Evolutionary conservation across 2,888 invertebrate genomes (phyloP).

Genomic region (Neoaliturus tenellus): DNA sequence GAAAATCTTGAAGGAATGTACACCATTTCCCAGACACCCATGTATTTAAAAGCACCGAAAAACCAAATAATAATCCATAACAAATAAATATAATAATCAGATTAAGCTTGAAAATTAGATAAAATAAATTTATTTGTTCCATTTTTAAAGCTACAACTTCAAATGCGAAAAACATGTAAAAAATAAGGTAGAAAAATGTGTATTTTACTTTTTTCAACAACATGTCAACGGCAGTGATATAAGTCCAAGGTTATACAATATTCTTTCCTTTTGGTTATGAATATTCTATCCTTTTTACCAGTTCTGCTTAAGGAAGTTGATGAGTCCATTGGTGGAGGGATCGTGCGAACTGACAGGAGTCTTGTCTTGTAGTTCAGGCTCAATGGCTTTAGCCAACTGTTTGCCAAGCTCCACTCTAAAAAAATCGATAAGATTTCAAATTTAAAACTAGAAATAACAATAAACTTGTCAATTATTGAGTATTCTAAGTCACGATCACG

Average conservation of each 20-base stretch:
- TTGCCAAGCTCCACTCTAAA: slow-evolving; percentile 97
- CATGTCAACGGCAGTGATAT: background rate
- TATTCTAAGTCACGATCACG: too few species aligned
- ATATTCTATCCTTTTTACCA: slow-evolving; percentile 59
- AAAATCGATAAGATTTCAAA: too few species aligned
- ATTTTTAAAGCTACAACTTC: background rate
- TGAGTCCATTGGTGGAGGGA: slow-evolving; percentile 97
- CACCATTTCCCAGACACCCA: background rate
- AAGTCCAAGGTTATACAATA: too few species aligned
- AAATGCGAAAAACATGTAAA: background rate
- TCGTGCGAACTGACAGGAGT: slow-evolving; percentile 88
- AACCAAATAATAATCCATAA: too few species aligned
- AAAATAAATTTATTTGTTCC: background rate
- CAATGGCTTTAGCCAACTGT: slow-evolving; percentile 98
- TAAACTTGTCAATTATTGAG: too few species aligned
- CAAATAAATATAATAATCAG: too few species aligned
- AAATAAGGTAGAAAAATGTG: too few species aligned
- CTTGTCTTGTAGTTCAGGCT: slow-evolving; percentile 89
- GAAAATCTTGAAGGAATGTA: slow-evolving; percentile 13
- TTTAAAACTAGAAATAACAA: too few species aligned
- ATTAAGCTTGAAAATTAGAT: too few species aligned
- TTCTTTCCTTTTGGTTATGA: background rate
- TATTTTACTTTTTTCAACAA: background rate
- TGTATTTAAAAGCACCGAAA: background rate
- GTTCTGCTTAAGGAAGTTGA: slow-evolving; percentile 89